phyloP scores from a whole-genome alignment of 2,797 vertebrate species.

The Pogonophryne albipinna region DNA sequence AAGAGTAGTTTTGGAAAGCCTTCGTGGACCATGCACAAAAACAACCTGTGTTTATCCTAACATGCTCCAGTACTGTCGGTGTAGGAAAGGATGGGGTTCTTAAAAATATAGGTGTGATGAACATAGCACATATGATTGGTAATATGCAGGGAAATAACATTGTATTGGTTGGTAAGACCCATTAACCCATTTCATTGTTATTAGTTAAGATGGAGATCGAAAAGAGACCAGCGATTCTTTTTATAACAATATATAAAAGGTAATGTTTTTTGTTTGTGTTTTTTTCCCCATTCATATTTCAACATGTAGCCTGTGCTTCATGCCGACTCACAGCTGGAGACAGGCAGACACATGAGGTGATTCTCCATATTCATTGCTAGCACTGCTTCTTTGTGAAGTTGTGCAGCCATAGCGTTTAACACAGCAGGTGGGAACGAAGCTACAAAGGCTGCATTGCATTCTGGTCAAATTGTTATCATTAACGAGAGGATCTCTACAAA shows the following conservation, averaged over 20 bases:
- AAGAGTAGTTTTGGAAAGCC: not conserved
- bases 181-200: not conserved
- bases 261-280: not conserved
- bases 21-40: not conserved
- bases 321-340: constrained; percentile 15
- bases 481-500: not conserved
- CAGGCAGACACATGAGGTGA: not conserved
- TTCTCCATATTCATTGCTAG: constrained; percentile 12
- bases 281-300: not conserved
- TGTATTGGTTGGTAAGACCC: not conserved
- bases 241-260: not conserved
- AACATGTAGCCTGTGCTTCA: constrained; percentile 11
- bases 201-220: not conserved
- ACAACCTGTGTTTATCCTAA: not conserved
- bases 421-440: constrained; percentile 27
- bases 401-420: constrained; percentile 13
- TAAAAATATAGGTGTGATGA: not conserved
- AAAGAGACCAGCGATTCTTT: not conserved
- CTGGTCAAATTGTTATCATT: not conserved
- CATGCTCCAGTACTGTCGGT: not conserved
- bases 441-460: constrained; percentile 9
- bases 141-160: too few relatives aligned
- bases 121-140: not conserved
- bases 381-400: not conserved
- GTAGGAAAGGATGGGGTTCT: not conserved